Conservation (phyloP, 2,797 vertebrate genomes). For the Lepus oiostolus region DNA sequence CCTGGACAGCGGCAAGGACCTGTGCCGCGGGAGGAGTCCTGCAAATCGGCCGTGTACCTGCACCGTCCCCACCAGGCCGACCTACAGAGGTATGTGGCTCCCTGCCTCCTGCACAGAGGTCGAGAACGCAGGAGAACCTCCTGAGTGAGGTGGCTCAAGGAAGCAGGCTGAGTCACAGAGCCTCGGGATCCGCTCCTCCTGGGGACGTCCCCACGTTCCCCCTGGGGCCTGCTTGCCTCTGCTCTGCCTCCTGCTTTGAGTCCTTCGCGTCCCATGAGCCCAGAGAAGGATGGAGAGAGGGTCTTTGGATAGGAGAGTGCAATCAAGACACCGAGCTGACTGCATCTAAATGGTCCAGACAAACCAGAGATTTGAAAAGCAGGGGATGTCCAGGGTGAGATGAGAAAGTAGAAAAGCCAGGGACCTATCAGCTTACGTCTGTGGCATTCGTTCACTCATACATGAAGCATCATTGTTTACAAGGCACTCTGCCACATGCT, state of each 20-base stretch:
- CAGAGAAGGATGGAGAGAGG: not conserved
- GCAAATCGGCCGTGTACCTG: conserved; percentile 85
- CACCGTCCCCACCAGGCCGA: conserved; percentile 63
- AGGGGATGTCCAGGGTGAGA: not conserved
- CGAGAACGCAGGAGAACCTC: not conserved
- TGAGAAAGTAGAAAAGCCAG: not conserved
- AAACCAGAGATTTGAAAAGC: conserved; percentile 37
- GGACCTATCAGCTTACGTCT: not conserved
- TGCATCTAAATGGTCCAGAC: not conserved
- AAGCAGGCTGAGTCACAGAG: not conserved
- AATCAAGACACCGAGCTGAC: not conserved
- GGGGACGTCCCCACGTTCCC: not conserved
- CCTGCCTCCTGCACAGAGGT: not conserved
- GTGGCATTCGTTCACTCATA: not conserved
- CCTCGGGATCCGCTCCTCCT: rapidly evolving
- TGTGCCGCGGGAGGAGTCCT: conserved; percentile 81
- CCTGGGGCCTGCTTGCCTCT: not conserved
- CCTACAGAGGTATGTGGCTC: conserved; percentile 84
- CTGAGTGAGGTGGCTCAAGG: not conserved
- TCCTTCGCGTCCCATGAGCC: not conserved
- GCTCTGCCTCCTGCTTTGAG: not conserved
- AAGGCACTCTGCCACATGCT: not conserved
- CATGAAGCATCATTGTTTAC: not conserved
- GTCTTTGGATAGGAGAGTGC: not conserved
- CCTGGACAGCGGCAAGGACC: conserved; percentile 71